Base-by-base conservation (phyloP, 2,797 vertebrate genomes). In the Enteromius afrohamiltoni region DNA sequence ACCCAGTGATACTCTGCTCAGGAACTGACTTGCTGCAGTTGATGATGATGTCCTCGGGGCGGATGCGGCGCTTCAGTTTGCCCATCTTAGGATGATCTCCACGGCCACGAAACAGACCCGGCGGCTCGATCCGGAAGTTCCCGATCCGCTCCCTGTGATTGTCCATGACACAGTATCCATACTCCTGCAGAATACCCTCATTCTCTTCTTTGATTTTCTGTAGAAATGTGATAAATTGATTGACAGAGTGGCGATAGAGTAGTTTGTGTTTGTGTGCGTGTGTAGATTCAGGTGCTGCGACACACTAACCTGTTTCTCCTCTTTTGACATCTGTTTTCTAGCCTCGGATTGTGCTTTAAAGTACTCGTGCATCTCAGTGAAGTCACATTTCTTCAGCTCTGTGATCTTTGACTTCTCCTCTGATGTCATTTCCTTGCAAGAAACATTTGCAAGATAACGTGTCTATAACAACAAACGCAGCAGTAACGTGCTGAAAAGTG, bases 51-150 rank as follows among this genome's bases (percentile, higher is more conserved):
- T 99, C 96, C 88, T 97, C 89, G 0, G 98, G 97, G 89, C 96
- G 94, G 87, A 97, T 97, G 71, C 97, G 95, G n/a, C 96, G 96
- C 90, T 99, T 99, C 69, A 99, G 91, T 96, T 98, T 99, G 82
- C 98, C 98, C 97, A 98, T 99, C 86, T 99, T 99, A 21, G 98
- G 98, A 86, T 99, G 98, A 92, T 99, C 97, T 73, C 98, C 98
- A 69, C 97, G 95, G 37, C 98, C 98, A 31, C 97, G 95, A 91
- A 99, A 99, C 47, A 99, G 94, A 53, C 97, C 97, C 0, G 98
- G 98, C 0, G 98, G 98, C 83, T 99, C 98, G 85, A 99, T 99
- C 88, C 97, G 97, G 74, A 99, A 99, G 93, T 99, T 99, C 83
- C 97, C 98, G 83, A 99, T 99, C 68, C 97, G 96, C 87, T 99